phyloP scores from a whole-genome alignment of 2,797 vertebrate genomes.

The Scarus forsteni region DNA sequence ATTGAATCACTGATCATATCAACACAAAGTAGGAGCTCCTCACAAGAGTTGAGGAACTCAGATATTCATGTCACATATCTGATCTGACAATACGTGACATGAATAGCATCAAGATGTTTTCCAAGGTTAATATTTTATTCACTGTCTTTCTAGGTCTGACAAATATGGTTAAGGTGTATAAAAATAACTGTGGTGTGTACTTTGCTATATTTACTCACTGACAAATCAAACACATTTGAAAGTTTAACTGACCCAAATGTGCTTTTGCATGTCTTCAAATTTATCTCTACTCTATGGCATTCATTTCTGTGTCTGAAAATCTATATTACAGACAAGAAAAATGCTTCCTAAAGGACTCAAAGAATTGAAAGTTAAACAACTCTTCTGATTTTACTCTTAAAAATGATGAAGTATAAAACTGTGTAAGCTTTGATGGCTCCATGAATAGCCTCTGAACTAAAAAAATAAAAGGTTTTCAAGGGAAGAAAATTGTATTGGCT shows the following conservation, averaged over 20 bases:
- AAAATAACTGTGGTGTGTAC: no score
- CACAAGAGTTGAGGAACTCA: no score
- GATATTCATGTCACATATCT: no score
- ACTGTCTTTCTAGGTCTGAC: no score
- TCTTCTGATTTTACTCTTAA: constrained; percentile 3
- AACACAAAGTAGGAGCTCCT: no score
- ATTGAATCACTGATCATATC: no score
- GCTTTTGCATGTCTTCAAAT: not conserved
- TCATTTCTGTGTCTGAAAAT: constrained; percentile 11
- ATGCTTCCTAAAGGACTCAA: constrained; percentile 2
- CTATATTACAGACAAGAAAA: constrained; percentile 3
- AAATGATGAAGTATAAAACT: constrained; percentile 40
- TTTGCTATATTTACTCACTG: not conserved
- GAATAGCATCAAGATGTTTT: no score
- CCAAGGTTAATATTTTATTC: no score
- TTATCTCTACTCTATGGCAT: not conserved
- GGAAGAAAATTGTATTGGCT: constrained; percentile 40
- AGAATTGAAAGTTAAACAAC: constrained; percentile 24
- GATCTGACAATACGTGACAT: no score
- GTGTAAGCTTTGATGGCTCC: constrained; percentile 32
- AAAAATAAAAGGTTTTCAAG: constrained; percentile 30
- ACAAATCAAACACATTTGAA: not conserved
- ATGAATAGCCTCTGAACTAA: constrained; percentile 40
- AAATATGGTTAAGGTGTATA: no score
- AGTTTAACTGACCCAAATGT: not conserved